Base-by-base conservation (phyloP, 64 coral and sea anemone species). In the Montipora efflorescens region DNA sequence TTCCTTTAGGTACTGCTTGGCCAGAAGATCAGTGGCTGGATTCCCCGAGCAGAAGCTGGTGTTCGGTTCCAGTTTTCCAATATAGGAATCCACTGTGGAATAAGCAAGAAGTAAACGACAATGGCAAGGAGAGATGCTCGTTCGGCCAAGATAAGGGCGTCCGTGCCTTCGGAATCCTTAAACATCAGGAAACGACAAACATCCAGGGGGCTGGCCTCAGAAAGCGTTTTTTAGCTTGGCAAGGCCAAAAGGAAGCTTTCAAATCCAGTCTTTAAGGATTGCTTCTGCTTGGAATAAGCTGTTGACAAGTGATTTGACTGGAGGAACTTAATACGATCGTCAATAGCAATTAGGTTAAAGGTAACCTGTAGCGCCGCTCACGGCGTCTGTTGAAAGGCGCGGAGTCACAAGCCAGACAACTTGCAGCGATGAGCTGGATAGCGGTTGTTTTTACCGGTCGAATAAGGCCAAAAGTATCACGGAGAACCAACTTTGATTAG, bases 41-140 rank as follows among this genome's bases (percentile, higher is more conserved):
- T 83, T 83, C 0, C 81, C 81, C 28, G 0, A 83, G 4, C 18
- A 59, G n/a, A 10, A 88, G 84, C 25, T 25, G 25, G 25, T 22
- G 59, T 70, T 16, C 47, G 0, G 20, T 88, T 69, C 84, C 67
- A 88, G 4, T 57, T 48, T 48, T 1, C 93, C 87, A 77, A 90
- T 90, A 44, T 95, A 90, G 1, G 87, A 95, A 45, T 95, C 87
- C 23, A 90, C 80, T 0, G 93, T 95, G 15, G 25, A 51, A n/a
- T 85, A 90, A 0, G 79, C 67, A 1, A 94, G 51, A 52, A 55
- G 57, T 8, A 78, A 48, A 10, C 75, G 83, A 25, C 91, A 93
- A 4, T 78, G 9, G 14, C 79, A 94, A 44, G 66, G 1, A 22
- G 64, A 75, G 5, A 11, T 1, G n/a, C 92, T 86, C 19, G 78